phyloP scores from a whole-genome alignment of 2,113 vertebrate species.

The Suricata suricatta region DNA sequence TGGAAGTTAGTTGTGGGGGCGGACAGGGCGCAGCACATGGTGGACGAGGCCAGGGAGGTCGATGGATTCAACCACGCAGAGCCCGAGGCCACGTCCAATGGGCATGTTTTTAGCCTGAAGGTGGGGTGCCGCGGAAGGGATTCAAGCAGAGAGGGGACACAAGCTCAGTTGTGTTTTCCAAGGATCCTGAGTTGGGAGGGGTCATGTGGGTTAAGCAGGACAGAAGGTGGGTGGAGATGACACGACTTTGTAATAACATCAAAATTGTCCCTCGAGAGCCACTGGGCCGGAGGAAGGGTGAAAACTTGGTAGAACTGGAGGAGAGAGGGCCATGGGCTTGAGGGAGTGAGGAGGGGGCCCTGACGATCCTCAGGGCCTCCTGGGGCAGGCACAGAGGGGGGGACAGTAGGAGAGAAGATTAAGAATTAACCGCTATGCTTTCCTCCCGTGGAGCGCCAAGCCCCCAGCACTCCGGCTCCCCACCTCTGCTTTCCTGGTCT shows the following conservation, averaged over 20 bases:
- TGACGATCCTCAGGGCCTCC: background rate
- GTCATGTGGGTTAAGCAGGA: background rate
- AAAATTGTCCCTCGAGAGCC: background rate
- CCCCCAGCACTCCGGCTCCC: too few species aligned
- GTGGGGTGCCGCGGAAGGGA: background rate
- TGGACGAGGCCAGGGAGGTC: background rate
- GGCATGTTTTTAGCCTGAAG: background rate
- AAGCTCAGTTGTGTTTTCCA: background rate
- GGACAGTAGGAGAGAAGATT: background rate
- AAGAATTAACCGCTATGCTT: background rate
- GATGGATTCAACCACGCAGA: too few species aligned
- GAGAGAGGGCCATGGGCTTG: fast-evolving
- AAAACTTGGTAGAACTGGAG: background rate
- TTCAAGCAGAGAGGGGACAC: background rate
- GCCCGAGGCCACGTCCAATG: background rate
- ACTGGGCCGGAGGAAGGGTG: background rate
- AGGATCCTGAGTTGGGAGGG: background rate
- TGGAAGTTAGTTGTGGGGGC: background rate
- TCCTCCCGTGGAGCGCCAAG: background rate
- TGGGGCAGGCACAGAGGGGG: too few species aligned
- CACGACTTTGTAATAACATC: fast-evolving
- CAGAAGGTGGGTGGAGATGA: background rate
- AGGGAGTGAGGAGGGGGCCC: background rate
- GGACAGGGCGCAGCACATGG: background rate
- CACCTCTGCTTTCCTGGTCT: background rate